phyloP scores from a whole-genome alignment of 2,113 vertebrate species.

The Vidua macroura region DNA sequence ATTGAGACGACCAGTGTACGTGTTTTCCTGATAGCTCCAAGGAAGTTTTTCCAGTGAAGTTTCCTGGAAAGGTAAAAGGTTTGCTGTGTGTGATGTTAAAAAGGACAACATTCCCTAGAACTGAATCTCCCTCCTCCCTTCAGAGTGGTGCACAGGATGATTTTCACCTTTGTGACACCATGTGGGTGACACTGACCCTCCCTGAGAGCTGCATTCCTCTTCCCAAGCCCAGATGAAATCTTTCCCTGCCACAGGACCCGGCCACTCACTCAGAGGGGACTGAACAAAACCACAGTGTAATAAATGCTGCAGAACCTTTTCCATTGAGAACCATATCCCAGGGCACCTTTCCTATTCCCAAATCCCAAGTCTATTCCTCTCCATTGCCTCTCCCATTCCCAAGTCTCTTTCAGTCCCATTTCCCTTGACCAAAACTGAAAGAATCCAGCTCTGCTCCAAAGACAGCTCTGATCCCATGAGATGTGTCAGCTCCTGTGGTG shows the following conservation, averaged over 20 bases:
- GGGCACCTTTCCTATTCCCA: neutral
- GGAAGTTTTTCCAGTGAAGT: conserved; percentile 67
- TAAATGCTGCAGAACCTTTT: neutral
- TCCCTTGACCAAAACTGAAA: neutral
- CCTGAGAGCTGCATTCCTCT: neutral
- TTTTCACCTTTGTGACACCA: neutral
- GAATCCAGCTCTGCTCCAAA: neutral
- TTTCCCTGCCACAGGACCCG: neutral
- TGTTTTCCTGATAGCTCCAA: conserved; percentile 76
- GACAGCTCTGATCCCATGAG: neutral
- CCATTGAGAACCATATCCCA: neutral
- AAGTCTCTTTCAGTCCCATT: neutral
- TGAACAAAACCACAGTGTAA: neutral
- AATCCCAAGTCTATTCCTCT: neutral
- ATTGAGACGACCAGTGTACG: conserved; percentile 57
- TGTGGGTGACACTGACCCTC: neutral
- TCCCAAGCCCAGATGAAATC: neutral
- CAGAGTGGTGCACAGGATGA: neutral
- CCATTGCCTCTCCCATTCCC: neutral
- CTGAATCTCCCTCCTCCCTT: neutral
- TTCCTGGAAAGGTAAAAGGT: conserved; percentile 66
- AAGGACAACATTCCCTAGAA: neutral
- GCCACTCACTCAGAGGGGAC: neutral
- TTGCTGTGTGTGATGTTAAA: neutral
- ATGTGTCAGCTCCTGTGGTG: neutral